These are phyloP conservation scores for Alosa alosa DNA, from an alignment of 2,113 vertebrate genomes.

Conservation along the genomic window DNA sequence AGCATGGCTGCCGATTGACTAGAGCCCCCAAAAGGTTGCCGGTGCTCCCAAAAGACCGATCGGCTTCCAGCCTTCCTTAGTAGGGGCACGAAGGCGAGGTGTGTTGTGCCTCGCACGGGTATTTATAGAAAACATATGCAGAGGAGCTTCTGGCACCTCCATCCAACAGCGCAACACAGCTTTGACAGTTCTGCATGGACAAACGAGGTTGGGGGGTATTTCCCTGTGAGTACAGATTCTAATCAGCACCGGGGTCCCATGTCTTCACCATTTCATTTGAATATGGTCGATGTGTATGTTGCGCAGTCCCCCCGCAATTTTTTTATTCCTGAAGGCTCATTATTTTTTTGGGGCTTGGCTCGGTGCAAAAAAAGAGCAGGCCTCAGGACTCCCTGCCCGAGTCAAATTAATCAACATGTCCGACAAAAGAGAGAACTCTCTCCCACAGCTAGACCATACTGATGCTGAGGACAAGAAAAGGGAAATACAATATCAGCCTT, in stretches of 20 bases:
- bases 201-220: constrained; percentile 54
- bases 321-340: constrained; percentile 90
- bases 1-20: constrained; percentile 63
- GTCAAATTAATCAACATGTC: constrained; percentile 90
- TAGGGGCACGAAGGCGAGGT: constrained; percentile 56
- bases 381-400: constrained; percentile 72
- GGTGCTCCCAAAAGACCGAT: constrained; percentile 74
- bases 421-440: constrained; percentile 66
- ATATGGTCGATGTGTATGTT: constrained; percentile 71
- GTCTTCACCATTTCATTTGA: constrained; percentile 80
- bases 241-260: constrained; percentile 72
- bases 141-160: constrained; percentile 49
- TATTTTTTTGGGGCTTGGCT: constrained; percentile 81
- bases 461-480: neutral
- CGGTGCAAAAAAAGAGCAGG: constrained; percentile 64
- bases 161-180: constrained; percentile 73
- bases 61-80: constrained; percentile 66
- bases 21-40: constrained; percentile 64
- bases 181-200: constrained; percentile 80
- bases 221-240: constrained; percentile 66
- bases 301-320: constrained; percentile 71
- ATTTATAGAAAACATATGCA: constrained; percentile 84
- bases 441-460: constrained; percentile 52
- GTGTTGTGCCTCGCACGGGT: constrained; percentile 48
- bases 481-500: neutral